These are phyloP conservation scores for Promerops cafer DNA, from an alignment of 2,113 vertebrate genomes.

Conservation along the genomic window DNA sequence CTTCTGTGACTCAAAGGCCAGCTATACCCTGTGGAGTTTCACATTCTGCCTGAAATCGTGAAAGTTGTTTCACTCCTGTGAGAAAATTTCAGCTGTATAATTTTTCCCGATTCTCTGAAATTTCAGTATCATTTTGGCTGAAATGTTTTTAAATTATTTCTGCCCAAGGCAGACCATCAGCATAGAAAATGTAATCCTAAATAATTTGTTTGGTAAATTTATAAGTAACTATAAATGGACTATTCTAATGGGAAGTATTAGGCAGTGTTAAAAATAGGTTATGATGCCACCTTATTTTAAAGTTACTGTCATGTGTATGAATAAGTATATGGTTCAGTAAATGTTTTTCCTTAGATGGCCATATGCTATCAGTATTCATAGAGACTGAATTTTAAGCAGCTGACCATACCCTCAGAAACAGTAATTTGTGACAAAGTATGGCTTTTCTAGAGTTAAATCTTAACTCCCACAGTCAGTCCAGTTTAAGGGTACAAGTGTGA, in stretches of 20 bases:
- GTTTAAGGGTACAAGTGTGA: neutral
- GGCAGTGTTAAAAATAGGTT: conserved; percentile 14
- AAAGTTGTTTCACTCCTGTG: neutral
- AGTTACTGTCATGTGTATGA: neutral
- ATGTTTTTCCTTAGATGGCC: neutral
- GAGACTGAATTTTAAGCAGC: neutral
- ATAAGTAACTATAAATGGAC: neutral
- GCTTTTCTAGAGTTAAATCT: neutral
- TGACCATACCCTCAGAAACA: neutral
- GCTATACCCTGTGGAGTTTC: conserved; percentile 19
- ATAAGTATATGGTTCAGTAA: neutral
- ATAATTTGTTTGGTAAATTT: neutral
- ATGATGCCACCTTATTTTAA: conserved; percentile 14
- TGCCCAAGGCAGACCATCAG: neutral
- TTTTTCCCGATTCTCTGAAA: neutral
- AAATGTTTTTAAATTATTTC: neutral
- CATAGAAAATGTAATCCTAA: neutral
- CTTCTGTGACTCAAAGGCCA: conserved; percentile 21
- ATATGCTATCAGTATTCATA: neutral
- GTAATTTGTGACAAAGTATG: neutral
- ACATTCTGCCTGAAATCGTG: neutral
- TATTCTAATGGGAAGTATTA: neutral
- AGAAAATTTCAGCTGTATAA: neutral
- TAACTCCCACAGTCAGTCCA: neutral
- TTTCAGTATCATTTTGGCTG: neutral